Evolutionary conservation across 2,797 vertebrate species (phyloP).

Genomic region (Avahi laniger): DNA sequence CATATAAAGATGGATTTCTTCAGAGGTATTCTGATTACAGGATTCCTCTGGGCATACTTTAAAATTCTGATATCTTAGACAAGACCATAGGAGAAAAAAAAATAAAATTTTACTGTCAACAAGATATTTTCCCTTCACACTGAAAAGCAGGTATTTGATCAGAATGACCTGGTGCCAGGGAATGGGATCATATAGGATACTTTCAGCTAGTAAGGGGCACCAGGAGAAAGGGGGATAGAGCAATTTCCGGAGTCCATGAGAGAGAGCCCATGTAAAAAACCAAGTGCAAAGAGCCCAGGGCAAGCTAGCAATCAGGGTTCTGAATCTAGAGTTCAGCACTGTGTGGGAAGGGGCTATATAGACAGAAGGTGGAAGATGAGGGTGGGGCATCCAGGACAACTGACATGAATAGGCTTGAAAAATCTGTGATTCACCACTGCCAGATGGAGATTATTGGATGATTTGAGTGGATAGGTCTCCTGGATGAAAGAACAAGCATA

Average conservation of each 20-base stretch:
- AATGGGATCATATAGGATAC: neutral
- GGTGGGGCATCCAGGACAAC: neutral
- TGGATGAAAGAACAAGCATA: neutral
- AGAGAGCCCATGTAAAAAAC: neutral
- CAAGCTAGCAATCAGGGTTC: neutral
- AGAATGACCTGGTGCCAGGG: neutral
- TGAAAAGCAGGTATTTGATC: neutral
- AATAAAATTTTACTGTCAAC: neutral
- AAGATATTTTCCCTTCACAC: neutral
- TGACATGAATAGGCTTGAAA: neutral
- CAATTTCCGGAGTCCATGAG: neutral
- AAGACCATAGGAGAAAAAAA: neutral
- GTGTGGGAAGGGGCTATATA: neutral
- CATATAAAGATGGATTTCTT: neutral
- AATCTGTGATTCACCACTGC: neutral
- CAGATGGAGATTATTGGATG: neutral
- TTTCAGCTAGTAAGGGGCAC: neutral
- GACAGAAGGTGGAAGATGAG: neutral
- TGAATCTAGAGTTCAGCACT: neutral
- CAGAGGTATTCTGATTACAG: neutral
- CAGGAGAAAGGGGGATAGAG: neutral
- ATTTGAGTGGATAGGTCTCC: neutral
- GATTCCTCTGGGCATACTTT: neutral
- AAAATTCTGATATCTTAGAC: neutral
- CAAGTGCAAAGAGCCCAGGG: neutral